These are phyloP conservation scores for Dolichotis patagonum DNA, from an alignment of 2,113 vertebrate species.

Conservation along the genomic window DNA sequence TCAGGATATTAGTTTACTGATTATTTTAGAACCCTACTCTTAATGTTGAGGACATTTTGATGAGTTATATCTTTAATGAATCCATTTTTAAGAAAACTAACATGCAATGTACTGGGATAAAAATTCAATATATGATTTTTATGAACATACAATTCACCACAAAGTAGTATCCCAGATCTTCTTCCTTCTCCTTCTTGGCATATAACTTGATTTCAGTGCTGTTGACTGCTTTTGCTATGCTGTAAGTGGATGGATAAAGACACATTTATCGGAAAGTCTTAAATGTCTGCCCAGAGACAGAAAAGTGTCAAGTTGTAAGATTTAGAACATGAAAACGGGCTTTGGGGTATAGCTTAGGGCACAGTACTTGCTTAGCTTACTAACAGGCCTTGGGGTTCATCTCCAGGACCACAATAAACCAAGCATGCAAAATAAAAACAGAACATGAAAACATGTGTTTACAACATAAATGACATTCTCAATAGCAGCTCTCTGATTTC, in stretches of 20 bases:
- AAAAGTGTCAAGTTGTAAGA: neutral
- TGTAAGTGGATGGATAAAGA: neutral
- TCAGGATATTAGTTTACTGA: neutral
- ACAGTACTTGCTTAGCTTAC: neutral
- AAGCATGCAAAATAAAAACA: neutral
- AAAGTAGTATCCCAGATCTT: neutral
- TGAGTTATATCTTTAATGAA: neutral
- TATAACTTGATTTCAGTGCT: neutral
- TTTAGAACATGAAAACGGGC: neutral
- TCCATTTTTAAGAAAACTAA: neutral
- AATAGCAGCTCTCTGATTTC: neutral
- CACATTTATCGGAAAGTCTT: neutral
- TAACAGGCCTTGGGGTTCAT: neutral
- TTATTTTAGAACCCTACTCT: neutral
- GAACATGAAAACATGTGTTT: neutral
- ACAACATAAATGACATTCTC: neutral
- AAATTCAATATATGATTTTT: neutral
- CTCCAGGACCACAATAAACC: neutral
- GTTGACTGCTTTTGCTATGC: neutral
- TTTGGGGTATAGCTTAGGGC: rapidly evolving
- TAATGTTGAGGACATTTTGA: neutral
- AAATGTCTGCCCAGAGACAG: neutral
- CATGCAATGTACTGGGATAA: neutral
- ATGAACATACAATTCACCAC: neutral
- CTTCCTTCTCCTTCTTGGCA: neutral